Percentiles rank a stretch among this genome's conserved stretches.
These are phyloP conservation scores for Gryllus longicercus DNA, from an alignment of 2,888 invertebrate species.

Conservation along the genomic window DNA sequence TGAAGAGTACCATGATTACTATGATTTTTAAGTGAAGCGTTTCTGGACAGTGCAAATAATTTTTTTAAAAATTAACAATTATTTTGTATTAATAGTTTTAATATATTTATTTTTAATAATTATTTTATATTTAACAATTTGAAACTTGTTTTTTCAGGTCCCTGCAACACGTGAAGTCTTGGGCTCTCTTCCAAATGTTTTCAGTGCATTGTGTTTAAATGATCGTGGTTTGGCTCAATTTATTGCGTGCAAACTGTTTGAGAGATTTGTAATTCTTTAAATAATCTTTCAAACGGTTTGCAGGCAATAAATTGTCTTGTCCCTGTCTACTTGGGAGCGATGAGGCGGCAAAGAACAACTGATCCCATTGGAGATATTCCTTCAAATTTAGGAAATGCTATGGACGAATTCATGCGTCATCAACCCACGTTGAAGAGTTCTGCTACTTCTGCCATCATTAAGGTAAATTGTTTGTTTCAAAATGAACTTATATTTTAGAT, in stretches of 20 bases:
- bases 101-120: not conserved
- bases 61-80: not conserved
- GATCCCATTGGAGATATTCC: constrained; percentile 78
- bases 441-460: constrained; percentile 76
- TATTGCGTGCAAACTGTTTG: constrained; percentile 75
- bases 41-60: not conserved
- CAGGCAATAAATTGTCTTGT: too few relatives aligned
- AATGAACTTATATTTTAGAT: too few relatives aligned
- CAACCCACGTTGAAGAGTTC: constrained; percentile 76
- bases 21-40: too few relatives aligned
- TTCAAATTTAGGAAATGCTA: constrained; percentile 77
- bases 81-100: not conserved
- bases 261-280: constrained; percentile 74
- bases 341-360: constrained; percentile 75
- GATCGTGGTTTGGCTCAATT: constrained; percentile 74
- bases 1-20: too few relatives aligned
- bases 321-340: constrained; percentile 78
- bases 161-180: constrained; percentile 71
- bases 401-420: constrained; percentile 87
- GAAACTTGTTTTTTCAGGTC: constrained; percentile 45
- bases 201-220: constrained; percentile 81
- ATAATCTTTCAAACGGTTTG: too few relatives aligned
- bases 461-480: constrained; percentile 46
- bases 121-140: not conserved
- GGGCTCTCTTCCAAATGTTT: constrained; percentile 82